These are phyloP conservation scores for Poeciliopsis turneri DNA, from an alignment of 2,797 vertebrate genomes.

Conservation along the genomic window DNA sequence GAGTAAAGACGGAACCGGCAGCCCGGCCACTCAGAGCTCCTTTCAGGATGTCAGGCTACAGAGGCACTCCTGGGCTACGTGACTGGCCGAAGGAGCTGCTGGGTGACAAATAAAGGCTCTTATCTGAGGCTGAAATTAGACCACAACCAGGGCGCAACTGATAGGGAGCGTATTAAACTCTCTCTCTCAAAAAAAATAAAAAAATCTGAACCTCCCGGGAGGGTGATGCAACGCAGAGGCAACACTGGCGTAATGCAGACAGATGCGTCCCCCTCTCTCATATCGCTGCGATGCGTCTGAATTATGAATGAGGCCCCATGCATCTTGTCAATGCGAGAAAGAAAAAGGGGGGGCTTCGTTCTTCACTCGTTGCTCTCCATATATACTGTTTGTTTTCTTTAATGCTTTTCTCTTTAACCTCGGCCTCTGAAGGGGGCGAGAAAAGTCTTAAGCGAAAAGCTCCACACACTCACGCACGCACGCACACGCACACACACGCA, in stretches of 20 bases:
- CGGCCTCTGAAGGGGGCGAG: slow-evolving; percentile 28
- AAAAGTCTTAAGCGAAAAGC: slow-evolving; percentile 39
- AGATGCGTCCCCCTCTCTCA: slow-evolving; percentile 76
- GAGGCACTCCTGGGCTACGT: slow-evolving; percentile 48
- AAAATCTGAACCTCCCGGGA: slow-evolving; percentile 63
- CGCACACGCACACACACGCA: neutral
- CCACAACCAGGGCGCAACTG: slow-evolving; percentile 69
- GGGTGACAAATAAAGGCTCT: slow-evolving; percentile 71
- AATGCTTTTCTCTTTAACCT: slow-evolving; percentile 37
- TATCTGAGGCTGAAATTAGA: slow-evolving; percentile 77
- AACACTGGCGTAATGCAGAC: slow-evolving; percentile 79
- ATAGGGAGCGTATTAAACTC: slow-evolving; percentile 76
- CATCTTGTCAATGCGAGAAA: slow-evolving; percentile 59
- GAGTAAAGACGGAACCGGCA: slow-evolving; percentile 44
- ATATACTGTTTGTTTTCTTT: slow-evolving; percentile 64
- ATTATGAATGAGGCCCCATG: slow-evolving; percentile 79
- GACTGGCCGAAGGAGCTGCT: slow-evolving; percentile 57
- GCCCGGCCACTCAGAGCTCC: slow-evolving; percentile 44
- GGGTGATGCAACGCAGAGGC: slow-evolving; percentile 80
- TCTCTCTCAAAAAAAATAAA: slow-evolving; percentile 6
- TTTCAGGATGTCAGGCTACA: slow-evolving; percentile 46
- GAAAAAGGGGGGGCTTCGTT: slow-evolving; percentile 26
- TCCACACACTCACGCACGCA: neutral
- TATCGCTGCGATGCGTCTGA: slow-evolving; percentile 77
- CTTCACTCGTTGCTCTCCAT: slow-evolving; percentile 44